A percentile compares a stretch with the other conserved stretches of the same genome.
These are phyloP conservation scores for Eupithecia inturbata DNA, from an alignment of 2,888 invertebrate genomes.

Conservation along the genomic window DNA sequence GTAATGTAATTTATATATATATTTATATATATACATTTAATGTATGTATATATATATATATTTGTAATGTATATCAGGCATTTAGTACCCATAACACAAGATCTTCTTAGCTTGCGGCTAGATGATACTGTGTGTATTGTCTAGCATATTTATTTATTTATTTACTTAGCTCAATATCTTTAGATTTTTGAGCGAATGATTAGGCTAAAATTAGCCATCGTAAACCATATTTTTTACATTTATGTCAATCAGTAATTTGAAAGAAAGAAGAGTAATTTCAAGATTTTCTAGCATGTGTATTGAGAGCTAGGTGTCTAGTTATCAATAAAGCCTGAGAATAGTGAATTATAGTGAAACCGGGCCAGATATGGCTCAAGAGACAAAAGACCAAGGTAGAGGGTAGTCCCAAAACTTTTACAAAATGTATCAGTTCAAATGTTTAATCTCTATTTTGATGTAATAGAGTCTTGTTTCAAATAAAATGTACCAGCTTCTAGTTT, in stretches of 20 bases:
- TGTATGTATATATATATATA: too few species aligned
- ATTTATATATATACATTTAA: too few species aligned
- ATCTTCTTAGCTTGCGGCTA: too few species aligned
- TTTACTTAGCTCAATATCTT: too few species aligned
- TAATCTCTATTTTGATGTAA: not conserved
- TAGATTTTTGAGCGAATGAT: not conserved
- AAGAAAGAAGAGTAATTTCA: not conserved
- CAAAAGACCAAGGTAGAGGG: not conserved
- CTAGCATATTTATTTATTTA: too few species aligned
- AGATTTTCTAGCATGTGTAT: not conserved
- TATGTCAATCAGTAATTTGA: not conserved
- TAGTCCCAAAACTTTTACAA: not conserved
- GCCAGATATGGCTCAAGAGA: not conserved
- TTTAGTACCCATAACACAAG: too few species aligned
- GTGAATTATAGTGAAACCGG: not conserved
- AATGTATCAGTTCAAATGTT: not conserved
- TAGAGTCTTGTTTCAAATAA: not conserved
- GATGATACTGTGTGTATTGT: too few species aligned
- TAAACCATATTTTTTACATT: not conserved
- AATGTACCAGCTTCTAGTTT: constrained; percentile 7
- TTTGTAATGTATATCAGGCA: too few species aligned
- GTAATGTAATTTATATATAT: too few species aligned
- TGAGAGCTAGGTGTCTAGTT: not conserved
- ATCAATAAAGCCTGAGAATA: not conserved
- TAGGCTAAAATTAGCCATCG: not conserved